Conservation (phyloP, 2,113 vertebrate species). For the Brachyistius frenatus region DNA sequence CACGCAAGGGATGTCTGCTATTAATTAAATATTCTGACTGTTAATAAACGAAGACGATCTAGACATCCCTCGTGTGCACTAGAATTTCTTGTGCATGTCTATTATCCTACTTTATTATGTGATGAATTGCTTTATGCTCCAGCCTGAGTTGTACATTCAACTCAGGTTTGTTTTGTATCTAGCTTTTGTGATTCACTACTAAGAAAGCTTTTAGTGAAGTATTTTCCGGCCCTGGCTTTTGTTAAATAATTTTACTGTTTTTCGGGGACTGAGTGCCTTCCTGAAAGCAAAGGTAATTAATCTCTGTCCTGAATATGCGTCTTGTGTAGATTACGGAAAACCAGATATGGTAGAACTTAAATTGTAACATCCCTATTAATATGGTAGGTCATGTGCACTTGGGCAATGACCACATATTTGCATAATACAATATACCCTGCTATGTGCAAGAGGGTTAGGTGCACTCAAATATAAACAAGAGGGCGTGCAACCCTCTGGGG, state of each 20-base stretch:
- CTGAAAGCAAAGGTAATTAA: constrained; percentile 1
- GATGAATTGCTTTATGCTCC: background rate
- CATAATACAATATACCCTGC: background rate
- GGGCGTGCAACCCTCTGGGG: background rate
- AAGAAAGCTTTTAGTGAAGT: constrained; percentile 35
- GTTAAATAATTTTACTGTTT: constrained; percentile 39
- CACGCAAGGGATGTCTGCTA: too few species aligned
- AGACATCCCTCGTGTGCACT: too few species aligned
- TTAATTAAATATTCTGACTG: too few species aligned
- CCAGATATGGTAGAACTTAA: background rate
- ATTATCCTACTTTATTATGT: too few species aligned
- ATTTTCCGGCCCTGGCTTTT: constrained; percentile 19
- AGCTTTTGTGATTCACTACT: background rate
- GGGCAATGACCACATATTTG: background rate
- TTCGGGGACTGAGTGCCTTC: constrained; percentile 31
- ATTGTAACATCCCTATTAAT: background rate
- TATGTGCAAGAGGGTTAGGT: background rate
- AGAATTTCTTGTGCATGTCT: too few species aligned
- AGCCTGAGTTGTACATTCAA: background rate
- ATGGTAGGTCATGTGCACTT: background rate
- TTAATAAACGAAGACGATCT: too few species aligned
- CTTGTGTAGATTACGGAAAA: background rate
- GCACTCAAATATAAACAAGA: background rate
- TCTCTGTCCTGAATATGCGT: constrained; percentile 4
- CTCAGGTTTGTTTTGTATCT: too few species aligned